A percentile compares a stretch with the other conserved stretches of the same genome.
Conservation (phyloP, 92 coral and sea anemone genomes). For the Heliopora coerulea region DNA sequence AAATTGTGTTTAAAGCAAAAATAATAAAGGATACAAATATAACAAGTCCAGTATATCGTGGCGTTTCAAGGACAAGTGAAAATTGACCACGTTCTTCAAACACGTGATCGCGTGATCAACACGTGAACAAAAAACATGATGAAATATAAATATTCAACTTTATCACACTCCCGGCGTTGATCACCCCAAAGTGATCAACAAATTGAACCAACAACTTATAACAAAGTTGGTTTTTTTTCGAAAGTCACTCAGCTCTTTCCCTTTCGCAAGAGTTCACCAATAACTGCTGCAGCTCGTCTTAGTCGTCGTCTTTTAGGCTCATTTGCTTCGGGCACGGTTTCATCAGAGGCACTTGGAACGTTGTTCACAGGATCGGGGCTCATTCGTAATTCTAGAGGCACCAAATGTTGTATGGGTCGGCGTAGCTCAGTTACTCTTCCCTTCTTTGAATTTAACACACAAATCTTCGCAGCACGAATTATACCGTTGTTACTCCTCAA, state of each 20-base stretch:
- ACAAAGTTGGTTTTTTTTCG: neutral
- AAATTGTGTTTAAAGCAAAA: no score
- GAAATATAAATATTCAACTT: neutral
- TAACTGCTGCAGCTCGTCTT: slow-evolving; percentile 10
- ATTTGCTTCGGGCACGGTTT: neutral
- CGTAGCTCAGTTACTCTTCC: slow-evolving; percentile 6
- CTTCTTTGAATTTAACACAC: slow-evolving; percentile 16
- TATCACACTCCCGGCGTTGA: slow-evolving; percentile 16
- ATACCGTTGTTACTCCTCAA: slow-evolving; percentile 8
- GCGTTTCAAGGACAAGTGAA: no score
- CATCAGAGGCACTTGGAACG: neutral
- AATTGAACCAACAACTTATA: neutral
- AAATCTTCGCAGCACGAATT: slow-evolving; percentile 19
- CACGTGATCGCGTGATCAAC: no score
- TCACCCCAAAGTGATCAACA: slow-evolving; percentile 18
- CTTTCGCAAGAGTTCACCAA: slow-evolving; percentile 3
- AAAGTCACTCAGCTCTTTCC: neutral
- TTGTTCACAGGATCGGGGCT: neutral
- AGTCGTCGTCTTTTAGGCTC: neutral
- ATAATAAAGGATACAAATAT: no score
- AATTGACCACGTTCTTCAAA: no score
- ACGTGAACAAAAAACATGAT: no score
- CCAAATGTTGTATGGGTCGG: slow-evolving; percentile 26
- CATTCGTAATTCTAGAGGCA: slow-evolving; percentile 13
- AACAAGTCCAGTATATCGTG: no score